A percentile compares a stretch with the other conserved stretches of the same genome.
These are phyloP conservation scores for Lasioglossum albipes DNA, from an alignment of 1,140 invertebrate genomes.

Conservation along the genomic window DNA sequence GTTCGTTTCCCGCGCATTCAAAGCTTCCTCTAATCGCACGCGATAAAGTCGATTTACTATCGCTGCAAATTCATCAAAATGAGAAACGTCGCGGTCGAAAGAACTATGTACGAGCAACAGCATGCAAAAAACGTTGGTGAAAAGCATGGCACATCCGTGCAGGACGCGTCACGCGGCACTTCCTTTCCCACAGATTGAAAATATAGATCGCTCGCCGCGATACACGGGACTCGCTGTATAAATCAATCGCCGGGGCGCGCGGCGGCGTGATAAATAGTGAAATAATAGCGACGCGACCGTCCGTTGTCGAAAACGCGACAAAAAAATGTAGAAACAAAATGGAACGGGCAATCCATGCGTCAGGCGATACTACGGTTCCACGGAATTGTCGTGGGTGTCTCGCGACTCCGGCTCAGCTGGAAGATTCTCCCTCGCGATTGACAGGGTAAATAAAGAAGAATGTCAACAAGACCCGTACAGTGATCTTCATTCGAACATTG, in stretches of 20 bases:
- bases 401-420: background rate
- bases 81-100: background rate
- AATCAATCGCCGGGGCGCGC: constrained; percentile 1
- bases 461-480: background rate
- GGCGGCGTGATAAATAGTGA: constrained; percentile 28
- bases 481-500: too few species aligned
- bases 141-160: background rate
- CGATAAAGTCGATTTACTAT: too few species aligned
- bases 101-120: background rate
- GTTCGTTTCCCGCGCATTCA: too few species aligned
- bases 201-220: constrained; percentile 5
- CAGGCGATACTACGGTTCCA: too few species aligned
- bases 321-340: background rate
- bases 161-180: background rate
- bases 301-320: background rate
- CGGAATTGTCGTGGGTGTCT: background rate
- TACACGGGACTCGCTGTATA: background rate
- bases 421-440: constrained; percentile 16
- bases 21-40: too few species aligned
- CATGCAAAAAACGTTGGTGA: background rate
- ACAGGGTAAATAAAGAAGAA: constrained; percentile 56
- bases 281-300: constrained; percentile 12
- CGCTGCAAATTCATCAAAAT: background rate
- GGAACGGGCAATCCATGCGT: background rate
- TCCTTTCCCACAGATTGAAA: constrained; percentile 19